These are phyloP conservation scores for Andrena fulva DNA, from an alignment of 2,888 invertebrate species.

Conservation along the genomic window DNA sequence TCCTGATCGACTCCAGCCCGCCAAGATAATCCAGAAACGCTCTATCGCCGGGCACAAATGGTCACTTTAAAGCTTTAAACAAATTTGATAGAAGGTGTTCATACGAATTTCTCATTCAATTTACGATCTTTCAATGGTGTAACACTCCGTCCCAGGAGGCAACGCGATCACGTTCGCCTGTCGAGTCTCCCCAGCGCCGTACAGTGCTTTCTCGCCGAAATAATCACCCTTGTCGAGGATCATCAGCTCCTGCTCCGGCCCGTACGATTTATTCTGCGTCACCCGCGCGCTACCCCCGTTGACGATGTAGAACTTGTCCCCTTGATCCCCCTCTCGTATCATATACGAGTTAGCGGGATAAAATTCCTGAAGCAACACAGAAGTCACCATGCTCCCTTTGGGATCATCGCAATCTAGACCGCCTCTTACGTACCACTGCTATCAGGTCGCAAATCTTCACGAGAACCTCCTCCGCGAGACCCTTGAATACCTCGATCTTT, in stretches of 20 bases:
- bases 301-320: conserved; percentile 96
- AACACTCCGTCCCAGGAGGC: conserved; percentile 93
- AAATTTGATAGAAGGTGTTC: not conserved
- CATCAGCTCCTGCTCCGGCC: conserved; percentile 87
- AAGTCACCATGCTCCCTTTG: not conserved
- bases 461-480: conserved; percentile 86
- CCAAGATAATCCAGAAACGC: conserved; percentile 94
- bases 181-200: conserved; percentile 87
- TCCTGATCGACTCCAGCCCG: conserved; percentile 88
- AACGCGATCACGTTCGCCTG: conserved; percentile 96
- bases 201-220: conserved; percentile 95
- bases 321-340: conserved; percentile 92
- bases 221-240: conserved; percentile 91
- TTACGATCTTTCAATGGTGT: conserved; percentile 92
- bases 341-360: conserved; percentile 91
- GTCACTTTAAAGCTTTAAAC: not conserved
- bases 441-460: conserved; percentile 93
- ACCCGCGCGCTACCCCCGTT: conserved; percentile 92
- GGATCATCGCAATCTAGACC: not conserved
- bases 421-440: conserved; percentile 88
- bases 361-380: conserved; percentile 87
- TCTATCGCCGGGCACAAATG: conserved; percentile 79
- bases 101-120: not conserved
- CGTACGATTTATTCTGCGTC: conserved; percentile 87
- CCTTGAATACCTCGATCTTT: conserved; percentile 91